Base-by-base conservation (phyloP, 2,797 vertebrate species). In the Rhincodon typus region DNA sequence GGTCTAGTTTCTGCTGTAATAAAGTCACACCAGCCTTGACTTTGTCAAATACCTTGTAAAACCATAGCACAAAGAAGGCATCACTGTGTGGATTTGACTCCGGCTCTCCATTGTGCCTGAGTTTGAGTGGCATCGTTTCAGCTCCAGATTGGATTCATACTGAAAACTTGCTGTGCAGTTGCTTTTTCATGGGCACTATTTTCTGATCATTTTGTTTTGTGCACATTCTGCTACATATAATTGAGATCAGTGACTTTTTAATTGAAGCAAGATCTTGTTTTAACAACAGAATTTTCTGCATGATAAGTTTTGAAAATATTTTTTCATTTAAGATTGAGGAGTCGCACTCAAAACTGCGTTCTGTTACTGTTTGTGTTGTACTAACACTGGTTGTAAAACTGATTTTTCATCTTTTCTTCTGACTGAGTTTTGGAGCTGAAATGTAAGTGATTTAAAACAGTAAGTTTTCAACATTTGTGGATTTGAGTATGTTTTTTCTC, bases 351-450 rank as follows among this genome's bases (percentile, higher is more conserved):
- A 94, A 77, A 46, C 46, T 94, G 67, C 46, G 30, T 74, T 94
- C 42, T 94, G 25, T 72, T 70, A 74, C 3, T 95, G 70, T 17
- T 46, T 95, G 1, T 77, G 7, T 21, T 67, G 6, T 93, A 69
- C n/a, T 93, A 67, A 38, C 12, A 93, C n/a, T 69, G 25, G 46
- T 57, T 88, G 57, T 91, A 72, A 72, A 72, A 94, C 93, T 46
- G 53, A 95, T 77, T 53, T 95, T 95, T 95, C 42, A 77, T 91
- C 53, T 90, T 94, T 95, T 72, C 19, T 94, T 77, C 74, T 53
- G 46, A 70, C 30, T 72, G 93, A 95, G 42, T 95, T 77, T 95
- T 95, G 69, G 94, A 95, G 94, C 94, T 95, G 94, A 95, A 95
- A 53, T 94, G 34, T 30, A 42, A 95, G 50, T 95, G 94, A 74